Base-by-base conservation (phyloP, 2,888 invertebrate species). In the Torymus aiolomorphi region DNA sequence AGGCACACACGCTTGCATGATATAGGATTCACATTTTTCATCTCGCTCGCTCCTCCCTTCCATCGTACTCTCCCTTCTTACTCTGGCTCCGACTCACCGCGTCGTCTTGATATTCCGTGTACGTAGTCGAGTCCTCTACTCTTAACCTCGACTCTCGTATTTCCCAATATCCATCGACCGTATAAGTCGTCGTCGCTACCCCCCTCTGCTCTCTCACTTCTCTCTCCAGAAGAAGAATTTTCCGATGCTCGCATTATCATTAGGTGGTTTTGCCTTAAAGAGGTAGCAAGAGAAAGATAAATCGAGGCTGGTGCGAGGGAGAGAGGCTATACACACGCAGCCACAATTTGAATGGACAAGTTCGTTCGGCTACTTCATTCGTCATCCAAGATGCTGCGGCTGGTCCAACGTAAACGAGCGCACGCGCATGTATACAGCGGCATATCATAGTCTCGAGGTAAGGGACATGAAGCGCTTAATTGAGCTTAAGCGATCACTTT, bases 401-500 rank as follows among this genome's bases (percentile, higher is more conserved):
- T 3, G 42, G 54, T 31, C 59, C n/a, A 16, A 42, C 24, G 42
- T 62, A 56, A 49, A 54, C 49, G 62, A 66, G 65, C 42, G 42
- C 42, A 42, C 5, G 42, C 42, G 42, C 8, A 42, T 42, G 42
- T 42, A 20, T 42, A n/a, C n/a, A 42, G 42, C 8, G 42, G 42
- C 42, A 42, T 42, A 42, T 42, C 4, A 42, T 42, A 42, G 42
- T 42, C 42, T 42, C 42, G 42, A 42, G 5, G 42, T 42, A 4
- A 4, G 51, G 62, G 16, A 73, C 54, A 24, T 24, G 66, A 49
- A 16, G n/a, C 13, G 70, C 42, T 76, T 56, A 70, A 76, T 76
- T 57, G 76, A 54, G 56, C 76, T 76, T 70, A 57, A 70, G 49
- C 63, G 70, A 76, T 76, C 70, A 57, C 62, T 76, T 76, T 76